These are phyloP conservation scores for Magallana angulata DNA, from an alignment of 1,140 invertebrate species.

Conservation along the genomic window DNA sequence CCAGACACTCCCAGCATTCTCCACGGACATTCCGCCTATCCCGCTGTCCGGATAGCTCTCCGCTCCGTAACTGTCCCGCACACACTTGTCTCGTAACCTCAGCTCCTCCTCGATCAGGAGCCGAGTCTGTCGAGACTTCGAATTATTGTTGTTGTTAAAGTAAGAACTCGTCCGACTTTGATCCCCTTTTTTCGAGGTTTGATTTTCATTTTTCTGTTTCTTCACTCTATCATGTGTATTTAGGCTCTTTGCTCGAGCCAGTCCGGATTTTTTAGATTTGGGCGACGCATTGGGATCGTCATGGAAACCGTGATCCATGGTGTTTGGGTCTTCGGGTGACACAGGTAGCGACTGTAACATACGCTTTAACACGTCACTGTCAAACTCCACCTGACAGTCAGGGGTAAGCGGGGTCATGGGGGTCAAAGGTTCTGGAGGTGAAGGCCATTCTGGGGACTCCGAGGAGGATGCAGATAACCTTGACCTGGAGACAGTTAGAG, in stretches of 20 bases:
- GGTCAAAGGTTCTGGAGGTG: conserved; percentile 76
- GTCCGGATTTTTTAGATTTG: background rate
- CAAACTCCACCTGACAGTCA: conserved; percentile 78
- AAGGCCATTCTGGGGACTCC: conserved; percentile 77
- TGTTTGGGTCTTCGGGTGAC: conserved; percentile 68
- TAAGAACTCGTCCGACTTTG: background rate
- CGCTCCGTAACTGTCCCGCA: conserved; percentile 89
- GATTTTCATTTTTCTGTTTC: conserved; percentile 62
- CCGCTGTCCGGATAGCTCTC: conserved; percentile 80
- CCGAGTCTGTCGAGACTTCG: conserved; percentile 60
- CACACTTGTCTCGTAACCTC: conserved; percentile 94
- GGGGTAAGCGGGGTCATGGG: conserved; percentile 72
- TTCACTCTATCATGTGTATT: conserved; percentile 21
- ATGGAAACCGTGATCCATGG: conserved; percentile 58
- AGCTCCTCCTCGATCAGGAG: conserved; percentile 92
- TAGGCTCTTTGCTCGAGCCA: conserved; percentile 24
- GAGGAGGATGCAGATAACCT: conserved; percentile 66
- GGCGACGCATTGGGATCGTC: background rate
- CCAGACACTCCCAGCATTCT: conserved; percentile 65
- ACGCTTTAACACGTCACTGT: conserved; percentile 93
- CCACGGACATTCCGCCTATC: conserved; percentile 70
- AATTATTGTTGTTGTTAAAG: conserved; percentile 22
- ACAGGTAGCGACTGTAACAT: conserved; percentile 94
- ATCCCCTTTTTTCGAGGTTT: conserved; percentile 52
- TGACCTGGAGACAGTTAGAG: conserved; percentile 29